These are phyloP conservation scores for Clarias fuscus DNA, from an alignment of 2,797 vertebrate species.

Conservation along the genomic window DNA sequence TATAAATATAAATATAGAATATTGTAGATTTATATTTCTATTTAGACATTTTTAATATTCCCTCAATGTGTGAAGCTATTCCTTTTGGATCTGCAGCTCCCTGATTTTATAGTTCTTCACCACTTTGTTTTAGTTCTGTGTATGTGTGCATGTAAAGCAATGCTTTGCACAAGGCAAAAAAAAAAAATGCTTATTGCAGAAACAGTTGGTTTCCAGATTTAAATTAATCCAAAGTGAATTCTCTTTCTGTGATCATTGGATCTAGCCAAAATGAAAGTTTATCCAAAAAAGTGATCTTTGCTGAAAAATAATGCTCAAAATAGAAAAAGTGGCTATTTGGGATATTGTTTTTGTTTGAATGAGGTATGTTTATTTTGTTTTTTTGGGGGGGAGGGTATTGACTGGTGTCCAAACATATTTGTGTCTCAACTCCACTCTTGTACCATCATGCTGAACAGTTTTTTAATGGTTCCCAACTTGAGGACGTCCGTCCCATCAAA, in stretches of 20 bases:
- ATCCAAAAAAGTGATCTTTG: slow-evolving; percentile 23
- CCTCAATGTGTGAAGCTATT: slow-evolving; percentile 63
- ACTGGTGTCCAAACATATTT: slow-evolving; percentile 46
- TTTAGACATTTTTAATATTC: slow-evolving; percentile 64
- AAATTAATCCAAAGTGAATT: background rate
- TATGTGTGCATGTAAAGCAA: slow-evolving; percentile 40
- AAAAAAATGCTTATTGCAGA: background rate
- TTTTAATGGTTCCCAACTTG: slow-evolving; percentile 45
- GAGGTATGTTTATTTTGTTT: background rate
- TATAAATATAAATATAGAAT: slow-evolving; percentile 62
- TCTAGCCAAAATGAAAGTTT: slow-evolving; percentile 10
- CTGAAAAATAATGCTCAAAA: slow-evolving; percentile 20
- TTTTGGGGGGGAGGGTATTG: background rate
- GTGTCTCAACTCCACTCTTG: slow-evolving; percentile 36
- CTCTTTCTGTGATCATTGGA: background rate
- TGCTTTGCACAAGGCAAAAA: slow-evolving; percentile 22
- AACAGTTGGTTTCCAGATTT: background rate
- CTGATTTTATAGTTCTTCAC: slow-evolving; percentile 54
- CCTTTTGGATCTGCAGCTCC: slow-evolving; percentile 51
- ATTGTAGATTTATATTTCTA: slow-evolving; percentile 67
- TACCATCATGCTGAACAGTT: slow-evolving; percentile 53
- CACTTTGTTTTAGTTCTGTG: slow-evolving; percentile 46
- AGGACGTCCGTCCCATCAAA: slow-evolving; percentile 43
- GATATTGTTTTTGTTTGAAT: slow-evolving; percentile 30
- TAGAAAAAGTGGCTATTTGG: slow-evolving; percentile 23